Percentiles rank a stretch among this genome's conserved stretches.
Evolutionary conservation across 2,797 vertebrate genomes (phyloP).

Genomic region (Scyliorhinus canicula): DNA sequence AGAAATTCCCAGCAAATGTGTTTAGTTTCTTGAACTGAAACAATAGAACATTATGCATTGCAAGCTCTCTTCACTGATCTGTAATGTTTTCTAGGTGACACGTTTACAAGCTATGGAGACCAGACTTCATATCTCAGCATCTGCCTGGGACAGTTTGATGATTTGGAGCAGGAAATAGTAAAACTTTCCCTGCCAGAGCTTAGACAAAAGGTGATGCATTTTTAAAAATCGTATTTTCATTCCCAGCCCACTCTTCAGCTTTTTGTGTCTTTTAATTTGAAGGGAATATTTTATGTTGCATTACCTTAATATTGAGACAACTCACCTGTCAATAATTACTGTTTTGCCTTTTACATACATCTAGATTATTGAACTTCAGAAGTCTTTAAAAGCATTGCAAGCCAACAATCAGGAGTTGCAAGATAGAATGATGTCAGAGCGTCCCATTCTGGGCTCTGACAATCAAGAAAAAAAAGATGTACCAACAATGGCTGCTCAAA

Average conservation of each 20-base stretch:
- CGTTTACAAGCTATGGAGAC: slow-evolving; percentile 77
- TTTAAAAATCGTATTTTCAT: not conserved
- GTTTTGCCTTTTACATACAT: not conserved
- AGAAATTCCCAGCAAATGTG: not conserved
- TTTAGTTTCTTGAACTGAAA: not conserved
- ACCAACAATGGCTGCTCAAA: slow-evolving; percentile 44
- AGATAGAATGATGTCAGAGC: slow-evolving; percentile 54
- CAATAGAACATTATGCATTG: not conserved
- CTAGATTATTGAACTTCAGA: slow-evolving; percentile 76
- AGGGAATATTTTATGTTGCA: not conserved
- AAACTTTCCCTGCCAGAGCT: slow-evolving; percentile 76
- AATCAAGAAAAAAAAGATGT: slow-evolving; percentile 46
- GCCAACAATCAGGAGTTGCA: slow-evolving; percentile 67
- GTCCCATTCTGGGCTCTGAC: slow-evolving; percentile 46
- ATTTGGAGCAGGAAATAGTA: slow-evolving; percentile 62
- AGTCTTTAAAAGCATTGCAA: slow-evolving; percentile 64
- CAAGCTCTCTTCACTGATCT: not conserved
- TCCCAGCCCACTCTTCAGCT: no score
- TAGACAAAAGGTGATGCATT: slow-evolving; percentile 67
- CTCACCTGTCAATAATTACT: not conserved
- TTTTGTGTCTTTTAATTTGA: not conserved
- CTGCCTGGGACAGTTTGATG: slow-evolving; percentile 69
- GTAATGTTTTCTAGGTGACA: slow-evolving; percentile 63
- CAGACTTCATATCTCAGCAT: slow-evolving; percentile 97
- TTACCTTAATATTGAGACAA: not conserved